phyloP scores from a whole-genome alignment of 2,797 vertebrate species.

The Crenichthys baileyi region DNA sequence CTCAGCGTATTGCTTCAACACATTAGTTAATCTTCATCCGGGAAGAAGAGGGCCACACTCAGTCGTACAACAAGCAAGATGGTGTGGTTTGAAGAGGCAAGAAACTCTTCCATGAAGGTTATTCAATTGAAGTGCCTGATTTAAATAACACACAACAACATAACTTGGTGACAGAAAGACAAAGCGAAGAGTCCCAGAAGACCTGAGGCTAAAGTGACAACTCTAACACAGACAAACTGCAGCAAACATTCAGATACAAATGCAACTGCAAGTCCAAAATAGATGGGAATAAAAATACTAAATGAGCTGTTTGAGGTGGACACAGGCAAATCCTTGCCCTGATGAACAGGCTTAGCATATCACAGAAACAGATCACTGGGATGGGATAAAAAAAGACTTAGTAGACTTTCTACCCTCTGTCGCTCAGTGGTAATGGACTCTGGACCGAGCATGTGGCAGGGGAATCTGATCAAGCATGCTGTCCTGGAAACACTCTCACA shows the following conservation, averaged over 20 bases:
- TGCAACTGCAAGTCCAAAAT: constrained; percentile 46
- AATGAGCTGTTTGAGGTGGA: constrained; percentile 78
- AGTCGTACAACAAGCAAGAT: constrained; percentile 14
- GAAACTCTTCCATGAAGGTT: constrained; percentile 32
- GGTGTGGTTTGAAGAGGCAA: constrained; percentile 3
- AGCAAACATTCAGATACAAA: constrained; percentile 69
- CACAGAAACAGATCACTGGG: constrained; percentile 76
- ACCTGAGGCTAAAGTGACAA: constrained; percentile 67
- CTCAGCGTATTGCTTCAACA: constrained; percentile 48
- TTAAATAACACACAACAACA: constrained; percentile 57
- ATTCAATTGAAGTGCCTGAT: constrained; percentile 62
- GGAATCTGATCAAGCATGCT: constrained; percentile 72
- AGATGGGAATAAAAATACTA: constrained; percentile 62
- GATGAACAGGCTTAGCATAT: constrained; percentile 72
- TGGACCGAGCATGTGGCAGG: constrained; percentile 63
- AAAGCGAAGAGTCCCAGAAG: constrained; percentile 59
- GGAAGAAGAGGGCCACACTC: constrained; percentile 27
- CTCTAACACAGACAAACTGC: constrained; percentile 75
- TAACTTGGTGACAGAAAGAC: constrained; percentile 54
- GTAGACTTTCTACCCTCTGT: constrained; percentile 62
- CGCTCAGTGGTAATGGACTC: constrained; percentile 78
- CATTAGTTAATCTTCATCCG: constrained; percentile 61
- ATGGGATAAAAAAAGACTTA: constrained; percentile 71
- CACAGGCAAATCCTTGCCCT: constrained; percentile 66
- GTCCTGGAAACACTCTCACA: constrained; percentile 69